Evolutionary conservation across 2,113 vertebrate species (phyloP).

Genomic region (Petroica traversi): DNA sequence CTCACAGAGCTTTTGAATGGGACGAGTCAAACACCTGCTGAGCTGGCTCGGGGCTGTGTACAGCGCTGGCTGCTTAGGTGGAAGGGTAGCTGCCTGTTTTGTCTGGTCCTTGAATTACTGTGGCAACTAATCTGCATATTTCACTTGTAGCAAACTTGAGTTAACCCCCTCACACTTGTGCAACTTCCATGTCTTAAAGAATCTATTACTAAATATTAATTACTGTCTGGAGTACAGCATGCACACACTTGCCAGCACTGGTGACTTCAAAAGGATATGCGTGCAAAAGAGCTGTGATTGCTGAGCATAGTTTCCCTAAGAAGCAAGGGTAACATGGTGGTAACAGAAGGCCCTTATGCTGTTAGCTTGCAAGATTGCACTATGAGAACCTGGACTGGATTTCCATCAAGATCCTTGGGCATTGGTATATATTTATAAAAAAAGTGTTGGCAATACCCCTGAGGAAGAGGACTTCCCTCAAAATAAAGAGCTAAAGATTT

Average conservation of each 20-base stretch:
- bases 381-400: neutral
- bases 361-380: neutral
- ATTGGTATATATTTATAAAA: rapidly evolving
- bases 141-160: neutral
- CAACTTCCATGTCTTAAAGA: neutral
- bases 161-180: neutral
- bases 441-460: neutral
- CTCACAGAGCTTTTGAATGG: neutral
- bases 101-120: neutral
- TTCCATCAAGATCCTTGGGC: neutral
- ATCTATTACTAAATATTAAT: neutral
- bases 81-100: neutral
- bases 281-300: neutral
- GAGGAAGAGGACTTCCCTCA: neutral
- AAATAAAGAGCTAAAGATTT: neutral
- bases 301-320: neutral
- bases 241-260: rapidly evolving
- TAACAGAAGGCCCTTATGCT: neutral
- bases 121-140: conserved; percentile 8
- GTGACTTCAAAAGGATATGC: neutral
- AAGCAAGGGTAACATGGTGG: neutral
- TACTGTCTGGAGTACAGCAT: neutral
- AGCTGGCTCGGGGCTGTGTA: neutral
- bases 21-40: conserved; percentile 42
- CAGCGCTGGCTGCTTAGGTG: neutral